Percentiles rank a stretch among this genome's conserved stretches.
Evolutionary conservation across 2,113 vertebrate species (phyloP).

Genomic region (Indicator indicator): DNA sequence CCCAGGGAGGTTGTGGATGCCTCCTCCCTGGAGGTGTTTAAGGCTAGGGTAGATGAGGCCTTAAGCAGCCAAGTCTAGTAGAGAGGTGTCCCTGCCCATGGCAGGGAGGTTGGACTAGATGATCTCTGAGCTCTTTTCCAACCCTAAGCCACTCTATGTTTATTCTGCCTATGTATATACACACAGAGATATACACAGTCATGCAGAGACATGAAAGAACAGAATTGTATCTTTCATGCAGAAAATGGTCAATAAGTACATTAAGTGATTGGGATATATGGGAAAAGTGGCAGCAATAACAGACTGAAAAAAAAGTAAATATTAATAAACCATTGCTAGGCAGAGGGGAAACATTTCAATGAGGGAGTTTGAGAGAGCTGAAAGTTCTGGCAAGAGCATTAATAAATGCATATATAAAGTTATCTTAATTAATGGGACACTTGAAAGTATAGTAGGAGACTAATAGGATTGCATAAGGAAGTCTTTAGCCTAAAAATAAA

Average conservation of each 20-base stretch:
- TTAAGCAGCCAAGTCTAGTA: too few species aligned
- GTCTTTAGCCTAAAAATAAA: background rate
- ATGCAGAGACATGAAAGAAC: background rate
- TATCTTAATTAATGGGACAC: constrained; percentile 19
- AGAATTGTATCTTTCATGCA: background rate
- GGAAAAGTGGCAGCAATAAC: background rate
- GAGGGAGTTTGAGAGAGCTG: background rate
- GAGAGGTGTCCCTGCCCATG: too few species aligned
- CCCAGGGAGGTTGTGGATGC: too few species aligned
- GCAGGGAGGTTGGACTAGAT: too few species aligned
- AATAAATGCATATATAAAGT: constrained; percentile 31
- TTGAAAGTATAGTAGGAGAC: background rate
- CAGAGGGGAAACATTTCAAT: constrained; percentile 6
- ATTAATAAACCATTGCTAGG: background rate
- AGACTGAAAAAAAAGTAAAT: background rate
- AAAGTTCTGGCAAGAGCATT: background rate
- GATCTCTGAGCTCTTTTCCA: too few species aligned
- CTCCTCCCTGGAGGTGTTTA: too few species aligned
- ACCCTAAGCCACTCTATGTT: background rate
- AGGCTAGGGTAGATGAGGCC: too few species aligned
- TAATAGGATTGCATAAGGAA: background rate
- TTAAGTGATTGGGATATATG: background rate
- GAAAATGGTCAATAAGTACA: background rate
- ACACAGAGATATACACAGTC: background rate
- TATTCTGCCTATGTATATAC: background rate